These are phyloP conservation scores for Micrasema longulum DNA, from an alignment of 1,140 invertebrate genomes.

Conservation along the genomic window DNA sequence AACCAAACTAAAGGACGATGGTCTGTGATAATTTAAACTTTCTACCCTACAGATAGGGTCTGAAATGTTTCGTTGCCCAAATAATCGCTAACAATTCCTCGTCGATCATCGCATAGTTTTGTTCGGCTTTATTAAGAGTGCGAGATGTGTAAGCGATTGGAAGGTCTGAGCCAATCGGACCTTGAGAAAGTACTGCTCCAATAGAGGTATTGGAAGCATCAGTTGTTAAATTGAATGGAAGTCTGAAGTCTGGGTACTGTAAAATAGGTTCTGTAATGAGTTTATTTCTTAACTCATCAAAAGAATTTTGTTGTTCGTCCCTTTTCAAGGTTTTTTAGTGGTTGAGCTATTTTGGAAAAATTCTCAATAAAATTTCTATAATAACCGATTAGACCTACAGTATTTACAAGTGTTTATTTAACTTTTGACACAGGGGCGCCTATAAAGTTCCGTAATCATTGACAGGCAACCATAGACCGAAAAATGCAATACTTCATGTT, in stretches of 20 bases:
- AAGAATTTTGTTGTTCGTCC: too few species aligned
- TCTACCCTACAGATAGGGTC: slow-evolving; percentile 59
- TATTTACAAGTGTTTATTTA: too few species aligned
- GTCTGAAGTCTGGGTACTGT: not conserved
- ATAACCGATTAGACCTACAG: too few species aligned
- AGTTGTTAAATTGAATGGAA: slow-evolving; percentile 36
- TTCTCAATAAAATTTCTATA: too few species aligned
- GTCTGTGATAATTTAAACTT: slow-evolving; percentile 55
- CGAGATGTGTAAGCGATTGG: not conserved
- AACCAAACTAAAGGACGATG: not conserved
- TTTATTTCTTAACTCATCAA: too few species aligned
- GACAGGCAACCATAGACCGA: too few species aligned
- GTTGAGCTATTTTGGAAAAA: too few species aligned
- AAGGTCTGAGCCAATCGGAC: not conserved
- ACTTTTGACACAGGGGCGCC: too few species aligned
- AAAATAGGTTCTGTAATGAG: too few species aligned
- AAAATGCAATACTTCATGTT: too few species aligned
- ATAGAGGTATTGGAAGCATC: slow-evolving; percentile 49
- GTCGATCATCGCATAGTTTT: slow-evolving; percentile 57
- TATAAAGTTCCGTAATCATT: too few species aligned
- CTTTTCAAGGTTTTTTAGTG: too few species aligned
- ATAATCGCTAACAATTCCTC: slow-evolving; percentile 59
- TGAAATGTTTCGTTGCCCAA: slow-evolving; percentile 61
- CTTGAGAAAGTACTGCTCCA: slow-evolving; percentile 32
- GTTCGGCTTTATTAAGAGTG: not conserved